Conservation (phyloP, 1,140 invertebrate species). For the Pogonomyrmex californicus region DNA sequence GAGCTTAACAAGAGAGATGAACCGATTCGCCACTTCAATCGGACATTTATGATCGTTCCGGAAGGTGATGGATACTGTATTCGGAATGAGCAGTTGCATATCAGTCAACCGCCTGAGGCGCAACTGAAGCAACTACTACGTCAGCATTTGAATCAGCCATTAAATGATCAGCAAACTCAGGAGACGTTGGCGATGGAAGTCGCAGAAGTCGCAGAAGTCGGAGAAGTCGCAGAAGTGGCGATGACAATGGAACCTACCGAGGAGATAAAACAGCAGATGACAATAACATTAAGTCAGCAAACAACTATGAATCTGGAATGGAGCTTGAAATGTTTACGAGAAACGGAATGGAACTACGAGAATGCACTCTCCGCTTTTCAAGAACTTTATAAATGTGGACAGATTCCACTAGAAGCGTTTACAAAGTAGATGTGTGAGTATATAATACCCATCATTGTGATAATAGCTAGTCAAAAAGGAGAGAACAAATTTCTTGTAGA, state of each 20-base stretch:
- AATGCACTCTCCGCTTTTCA: conserved; percentile 92
- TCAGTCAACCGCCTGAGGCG: conserved; percentile 91
- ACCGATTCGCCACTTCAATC: conserved; percentile 92
- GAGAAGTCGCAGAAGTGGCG: conserved; percentile 46
- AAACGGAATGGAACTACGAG: conserved; percentile 94
- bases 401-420: conserved; percentile 94
- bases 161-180: background rate
- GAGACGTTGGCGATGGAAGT: conserved; percentile 32
- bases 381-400: conserved; percentile 91
- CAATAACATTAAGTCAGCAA: conserved; percentile 90
- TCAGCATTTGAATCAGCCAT: conserved; percentile 3
- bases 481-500: background rate
- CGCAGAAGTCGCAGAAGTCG: conserved; percentile 63
- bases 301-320: conserved; percentile 95
- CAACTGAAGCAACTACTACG: conserved; percentile 89
- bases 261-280: conserved; percentile 90
- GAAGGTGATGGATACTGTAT: conserved; percentile 93
- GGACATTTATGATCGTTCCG: conserved; percentile 94
- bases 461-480: conserved; percentile 20
- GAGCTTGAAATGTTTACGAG: conserved; percentile 94
- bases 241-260: conserved; percentile 81
- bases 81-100: conserved; percentile 93
- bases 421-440: conserved; percentile 86
- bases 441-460: conserved; percentile 3
- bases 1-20: conserved; percentile 89